Percentiles rank a stretch among this genome's conserved stretches.
Evolutionary conservation across 1,140 invertebrate species (phyloP).

Genomic region (Anoplolepis gracilipes): DNA sequence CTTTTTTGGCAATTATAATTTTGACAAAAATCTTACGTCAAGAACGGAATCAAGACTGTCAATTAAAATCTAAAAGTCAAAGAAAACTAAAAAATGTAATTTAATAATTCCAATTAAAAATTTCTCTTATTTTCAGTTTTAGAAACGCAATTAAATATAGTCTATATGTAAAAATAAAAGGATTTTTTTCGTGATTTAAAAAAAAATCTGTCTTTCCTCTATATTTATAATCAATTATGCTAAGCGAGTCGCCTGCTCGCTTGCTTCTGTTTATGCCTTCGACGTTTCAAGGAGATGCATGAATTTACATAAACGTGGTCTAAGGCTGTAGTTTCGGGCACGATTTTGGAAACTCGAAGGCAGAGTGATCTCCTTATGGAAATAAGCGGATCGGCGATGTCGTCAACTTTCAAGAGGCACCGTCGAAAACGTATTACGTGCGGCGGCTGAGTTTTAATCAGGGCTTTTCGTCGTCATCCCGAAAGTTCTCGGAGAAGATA

Average conservation of each 20-base stretch:
- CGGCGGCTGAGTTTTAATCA: slow-evolving; percentile 50
- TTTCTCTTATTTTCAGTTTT: neutral
- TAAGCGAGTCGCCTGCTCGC: neutral
- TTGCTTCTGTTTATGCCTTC: neutral
- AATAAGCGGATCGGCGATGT: slow-evolving; percentile 44
- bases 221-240: slow-evolving; percentile 38
- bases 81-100: neutral
- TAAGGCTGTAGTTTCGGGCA: neutral
- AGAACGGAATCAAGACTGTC: too few relatives aligned
- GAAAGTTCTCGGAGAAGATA: neutral
- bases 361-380: slow-evolving; percentile 25
- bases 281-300: neutral
- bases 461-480: neutral
- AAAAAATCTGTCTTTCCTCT: neutral
- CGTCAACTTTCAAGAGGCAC: slow-evolving; percentile 48
- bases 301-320: slow-evolving; percentile 50
- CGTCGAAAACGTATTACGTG: slow-evolving; percentile 39
- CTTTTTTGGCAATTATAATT: neutral
- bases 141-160: neutral
- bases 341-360: slow-evolving; percentile 26
- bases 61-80: neutral
- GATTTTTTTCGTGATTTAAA: neutral
- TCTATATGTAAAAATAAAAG: neutral
- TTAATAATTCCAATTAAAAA: neutral
- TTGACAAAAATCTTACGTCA: too few relatives aligned